These are phyloP conservation scores for Pterocles gutturalis DNA, from an alignment of 2,113 vertebrate species.

Conservation along the genomic window DNA sequence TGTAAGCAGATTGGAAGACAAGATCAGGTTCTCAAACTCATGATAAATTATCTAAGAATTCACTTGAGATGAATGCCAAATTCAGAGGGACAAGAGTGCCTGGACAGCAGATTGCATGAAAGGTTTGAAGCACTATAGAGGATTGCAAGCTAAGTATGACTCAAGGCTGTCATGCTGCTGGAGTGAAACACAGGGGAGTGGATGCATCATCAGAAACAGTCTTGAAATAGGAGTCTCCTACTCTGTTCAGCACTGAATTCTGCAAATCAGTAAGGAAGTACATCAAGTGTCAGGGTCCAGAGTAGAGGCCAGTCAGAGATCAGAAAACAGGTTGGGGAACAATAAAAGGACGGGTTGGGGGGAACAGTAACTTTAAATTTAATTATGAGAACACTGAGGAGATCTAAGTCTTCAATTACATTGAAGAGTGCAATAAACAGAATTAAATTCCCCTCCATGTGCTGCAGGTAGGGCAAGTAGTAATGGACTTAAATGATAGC, in stretches of 20 bases:
- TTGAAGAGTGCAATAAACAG: background rate
- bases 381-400: background rate
- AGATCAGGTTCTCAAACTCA: background rate
- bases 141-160: background rate
- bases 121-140: background rate
- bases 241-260: background rate
- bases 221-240: background rate
- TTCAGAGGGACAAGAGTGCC: background rate
- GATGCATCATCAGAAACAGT: background rate
- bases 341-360: background rate
- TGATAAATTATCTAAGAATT: background rate
- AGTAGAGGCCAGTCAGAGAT: background rate
- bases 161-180: background rate
- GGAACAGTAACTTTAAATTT: background rate
- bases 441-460: background rate
- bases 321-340: background rate
- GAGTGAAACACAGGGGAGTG: background rate
- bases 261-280: background rate
- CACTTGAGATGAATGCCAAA: background rate
- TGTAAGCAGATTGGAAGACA: background rate
- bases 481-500: background rate
- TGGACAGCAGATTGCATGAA: background rate
- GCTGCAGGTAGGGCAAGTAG: background rate
- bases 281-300: background rate
- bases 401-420: background rate